phyloP scores from a whole-genome alignment of 2,113 vertebrate genomes.

The Macrotis lagotis region DNA sequence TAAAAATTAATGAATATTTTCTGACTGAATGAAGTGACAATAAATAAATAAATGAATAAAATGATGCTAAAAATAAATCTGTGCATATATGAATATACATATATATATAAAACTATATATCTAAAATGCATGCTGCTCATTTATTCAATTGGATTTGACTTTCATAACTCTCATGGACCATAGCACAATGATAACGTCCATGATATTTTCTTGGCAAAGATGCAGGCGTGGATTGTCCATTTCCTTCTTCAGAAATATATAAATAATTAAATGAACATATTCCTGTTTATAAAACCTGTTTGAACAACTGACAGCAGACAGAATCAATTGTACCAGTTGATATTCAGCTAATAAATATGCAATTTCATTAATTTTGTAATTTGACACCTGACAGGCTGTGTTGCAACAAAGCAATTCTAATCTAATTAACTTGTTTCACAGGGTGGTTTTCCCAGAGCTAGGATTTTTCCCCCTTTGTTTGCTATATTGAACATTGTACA shows the following conservation, averaged over 20 bases:
- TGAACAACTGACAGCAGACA: conserved; percentile 1
- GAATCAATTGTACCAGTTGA: conserved; percentile 46
- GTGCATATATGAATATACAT: too few relatives aligned
- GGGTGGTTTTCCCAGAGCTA: neutral
- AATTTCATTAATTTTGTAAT: conserved; percentile 24
- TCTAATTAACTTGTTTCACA: neutral
- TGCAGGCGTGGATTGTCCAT: neutral
- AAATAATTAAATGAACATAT: neutral
- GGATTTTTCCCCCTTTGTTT: neutral
- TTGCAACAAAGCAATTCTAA: neutral
- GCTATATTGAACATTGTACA: neutral
- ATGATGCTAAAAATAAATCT: too few relatives aligned
- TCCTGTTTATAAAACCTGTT: conserved; percentile 15
- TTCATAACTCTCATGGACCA: neutral
- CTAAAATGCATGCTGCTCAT: too few relatives aligned
- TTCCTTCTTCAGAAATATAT: neutral
- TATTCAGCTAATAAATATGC: neutral
- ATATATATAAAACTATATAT: too few relatives aligned
- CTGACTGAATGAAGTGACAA: too few relatives aligned
- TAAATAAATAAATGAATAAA: too few relatives aligned
- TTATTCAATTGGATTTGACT: neutral
- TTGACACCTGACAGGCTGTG: neutral
- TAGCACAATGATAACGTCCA: neutral
- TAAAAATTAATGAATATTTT: too few relatives aligned
- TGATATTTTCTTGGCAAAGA: neutral